phyloP scores from a whole-genome alignment of 2,113 vertebrate genomes.

The Dascyllus trimaculatus region DNA sequence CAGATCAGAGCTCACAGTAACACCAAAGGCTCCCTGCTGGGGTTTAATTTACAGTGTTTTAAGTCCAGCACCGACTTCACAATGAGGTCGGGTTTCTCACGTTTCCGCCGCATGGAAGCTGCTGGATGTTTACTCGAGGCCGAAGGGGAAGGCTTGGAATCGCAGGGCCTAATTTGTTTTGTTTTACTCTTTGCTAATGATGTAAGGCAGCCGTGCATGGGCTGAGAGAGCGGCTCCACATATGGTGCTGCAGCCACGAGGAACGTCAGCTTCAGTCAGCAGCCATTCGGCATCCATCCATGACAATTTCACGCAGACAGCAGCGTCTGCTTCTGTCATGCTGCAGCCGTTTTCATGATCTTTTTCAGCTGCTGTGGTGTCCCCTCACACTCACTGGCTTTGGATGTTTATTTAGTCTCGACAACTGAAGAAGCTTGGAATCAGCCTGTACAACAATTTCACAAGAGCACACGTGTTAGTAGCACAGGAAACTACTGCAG shows the following conservation, averaged over 20 bases:
- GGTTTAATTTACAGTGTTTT: conserved; percentile 8
- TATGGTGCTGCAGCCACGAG: conserved; percentile 73
- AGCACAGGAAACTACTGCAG: too few species aligned
- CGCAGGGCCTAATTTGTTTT: conserved; percentile 27
- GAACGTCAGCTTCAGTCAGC: conserved; percentile 48
- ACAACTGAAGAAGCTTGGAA: too few species aligned
- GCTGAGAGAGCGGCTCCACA: conserved; percentile 63
- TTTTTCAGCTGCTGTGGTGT: too few species aligned
- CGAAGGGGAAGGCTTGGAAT: conserved; percentile 11
- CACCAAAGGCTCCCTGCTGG: conserved; percentile 2
- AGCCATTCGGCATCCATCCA: neutral
- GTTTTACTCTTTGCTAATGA: conserved; percentile 64
- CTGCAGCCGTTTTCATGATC: too few species aligned
- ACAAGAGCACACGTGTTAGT: too few species aligned
- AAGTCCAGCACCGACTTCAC: neutral
- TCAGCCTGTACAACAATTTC: too few species aligned
- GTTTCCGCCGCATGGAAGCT: conserved; percentile 7
- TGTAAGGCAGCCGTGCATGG: conserved; percentile 57
- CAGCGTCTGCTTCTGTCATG: too few species aligned
- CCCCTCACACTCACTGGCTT: too few species aligned
- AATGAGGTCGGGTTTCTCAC: neutral
- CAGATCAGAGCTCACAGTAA: conserved; percentile 18
- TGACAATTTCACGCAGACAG: too few species aligned
- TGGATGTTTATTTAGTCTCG: too few species aligned
- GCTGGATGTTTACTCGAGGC: conserved; percentile 33